Percentiles rank a stretch among this genome's conserved stretches.
These are phyloP conservation scores for Eremobia ochroleuca DNA, from an alignment of 2,888 invertebrate species.

Conservation along the genomic window DNA sequence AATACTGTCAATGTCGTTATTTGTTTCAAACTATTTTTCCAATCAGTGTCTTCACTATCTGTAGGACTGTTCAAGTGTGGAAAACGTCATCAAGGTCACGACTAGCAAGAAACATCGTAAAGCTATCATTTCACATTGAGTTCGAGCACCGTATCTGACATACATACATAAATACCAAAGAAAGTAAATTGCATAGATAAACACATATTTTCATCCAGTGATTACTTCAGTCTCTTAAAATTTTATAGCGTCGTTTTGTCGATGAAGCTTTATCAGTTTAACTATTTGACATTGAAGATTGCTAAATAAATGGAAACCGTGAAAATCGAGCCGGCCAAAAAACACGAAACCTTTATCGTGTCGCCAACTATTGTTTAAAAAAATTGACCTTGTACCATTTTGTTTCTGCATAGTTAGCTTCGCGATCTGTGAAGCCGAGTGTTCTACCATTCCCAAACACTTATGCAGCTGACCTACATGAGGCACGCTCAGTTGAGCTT, in stretches of 20 bases:
- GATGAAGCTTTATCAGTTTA: background rate
- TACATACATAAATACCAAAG: conserved; percentile 54
- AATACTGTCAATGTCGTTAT: conserved; percentile 4
- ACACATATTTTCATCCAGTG: conserved; percentile 1
- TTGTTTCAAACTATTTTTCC: background rate
- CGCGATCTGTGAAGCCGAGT: conserved; percentile 23
- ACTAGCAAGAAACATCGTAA: conserved; percentile 43
- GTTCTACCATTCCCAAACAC: conserved; percentile 31
- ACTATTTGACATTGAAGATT: conserved; percentile 20
- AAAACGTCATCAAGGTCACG: conserved; percentile 60
- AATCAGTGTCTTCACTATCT: conserved; percentile 4
- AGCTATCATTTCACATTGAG: conserved; percentile 34
- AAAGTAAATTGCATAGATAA: conserved; percentile 50
- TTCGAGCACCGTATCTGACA: conserved; percentile 50
- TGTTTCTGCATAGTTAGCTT: conserved; percentile 11
- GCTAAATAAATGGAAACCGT: conserved; percentile 48
- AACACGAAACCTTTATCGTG: conserved; percentile 26
- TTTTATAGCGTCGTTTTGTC: background rate
- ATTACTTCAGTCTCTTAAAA: conserved; percentile 4
- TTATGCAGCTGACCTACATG: conserved; percentile 48
- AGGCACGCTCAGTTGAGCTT: conserved; percentile 35
- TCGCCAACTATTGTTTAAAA: conserved; percentile 26
- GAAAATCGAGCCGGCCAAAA: conserved; percentile 15
- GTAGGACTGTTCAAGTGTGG: background rate
- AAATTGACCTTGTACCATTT: conserved; percentile 52